Percentiles rank a stretch among this genome's conserved stretches.
Evolutionary conservation across 2,888 invertebrate species (phyloP).

Genomic region (Clivina fossor): DNA sequence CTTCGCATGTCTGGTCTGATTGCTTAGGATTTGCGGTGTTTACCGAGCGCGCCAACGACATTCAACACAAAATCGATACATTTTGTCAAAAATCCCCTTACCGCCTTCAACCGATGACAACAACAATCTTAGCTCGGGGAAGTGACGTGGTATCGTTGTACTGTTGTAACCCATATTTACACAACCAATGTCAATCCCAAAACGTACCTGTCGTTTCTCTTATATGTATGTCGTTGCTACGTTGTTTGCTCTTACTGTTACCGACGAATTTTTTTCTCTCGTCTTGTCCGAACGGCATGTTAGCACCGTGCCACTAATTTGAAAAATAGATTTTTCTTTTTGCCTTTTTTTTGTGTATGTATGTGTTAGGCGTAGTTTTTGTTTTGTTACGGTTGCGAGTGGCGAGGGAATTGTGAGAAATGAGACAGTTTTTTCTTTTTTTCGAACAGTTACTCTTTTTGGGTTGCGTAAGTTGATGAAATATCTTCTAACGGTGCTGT

Average conservation of each 20-base stretch:
- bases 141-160: slow-evolving; percentile 10
- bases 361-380: no score
- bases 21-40: slow-evolving; percentile 35
- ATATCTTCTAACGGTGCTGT: no score
- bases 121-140: slow-evolving; percentile 14
- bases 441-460: no score
- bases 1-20: slow-evolving; percentile 28
- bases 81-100: slow-evolving; percentile 22
- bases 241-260: slow-evolving; percentile 18
- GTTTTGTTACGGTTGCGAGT: no score
- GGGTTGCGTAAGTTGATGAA: no score
- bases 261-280: slow-evolving; percentile 2
- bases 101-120: background rate
- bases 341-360: no score
- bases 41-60: slow-evolving; percentile 24
- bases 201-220: no score
- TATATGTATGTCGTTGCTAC: no score
- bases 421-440: no score
- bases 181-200: slow-evolving; percentile 1
- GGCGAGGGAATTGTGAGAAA: no score
- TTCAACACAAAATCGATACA: slow-evolving; percentile 33
- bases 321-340: slow-evolving; percentile 25
- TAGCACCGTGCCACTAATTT: slow-evolving; percentile 21
- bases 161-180: slow-evolving; percentile 26
- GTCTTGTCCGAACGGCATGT: slow-evolving; percentile 9